phyloP scores from a whole-genome alignment of 2,888 invertebrate genomes.

The Quadroppia sp. region DNA sequence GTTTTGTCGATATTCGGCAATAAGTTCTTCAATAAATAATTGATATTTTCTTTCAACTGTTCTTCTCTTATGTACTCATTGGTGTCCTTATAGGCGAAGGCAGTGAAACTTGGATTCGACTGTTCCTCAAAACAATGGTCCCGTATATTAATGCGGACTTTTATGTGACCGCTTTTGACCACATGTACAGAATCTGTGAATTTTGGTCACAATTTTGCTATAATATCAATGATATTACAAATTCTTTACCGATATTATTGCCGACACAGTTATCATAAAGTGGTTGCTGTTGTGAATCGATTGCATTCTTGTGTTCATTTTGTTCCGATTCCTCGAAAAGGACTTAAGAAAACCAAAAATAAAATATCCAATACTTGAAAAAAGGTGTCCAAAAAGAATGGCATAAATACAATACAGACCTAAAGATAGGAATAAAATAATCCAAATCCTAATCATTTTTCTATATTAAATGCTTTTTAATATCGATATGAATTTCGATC shows the following conservation, averaged over 20 bases:
- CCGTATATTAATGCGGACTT: background rate
- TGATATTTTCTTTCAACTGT: no score
- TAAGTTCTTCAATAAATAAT: no score
- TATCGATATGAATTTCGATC: no score
- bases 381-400: background rate
- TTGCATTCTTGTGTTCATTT: background rate
- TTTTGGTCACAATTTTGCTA: background rate
- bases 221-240: background rate
- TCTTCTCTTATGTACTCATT: no score
- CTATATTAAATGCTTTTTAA: no score
- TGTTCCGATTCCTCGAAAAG: no score
- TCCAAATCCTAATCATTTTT: background rate
- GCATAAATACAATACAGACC: background rate
- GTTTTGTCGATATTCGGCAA: background rate
- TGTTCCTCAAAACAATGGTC: background rate
- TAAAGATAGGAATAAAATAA: background rate
- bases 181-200: background rate
- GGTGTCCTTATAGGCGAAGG: background rate
- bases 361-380: no score
- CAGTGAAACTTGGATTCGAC: no score
- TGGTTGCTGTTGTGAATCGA: background rate
- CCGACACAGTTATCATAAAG: background rate
- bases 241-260: background rate
- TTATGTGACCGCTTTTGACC: background rate
- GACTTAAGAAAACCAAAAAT: no score